Evolutionary conservation across 2,113 vertebrate genomes (phyloP), one percentile per base, ranked within the genome.

Genomic region (Pseudorasbora parva): DNA sequence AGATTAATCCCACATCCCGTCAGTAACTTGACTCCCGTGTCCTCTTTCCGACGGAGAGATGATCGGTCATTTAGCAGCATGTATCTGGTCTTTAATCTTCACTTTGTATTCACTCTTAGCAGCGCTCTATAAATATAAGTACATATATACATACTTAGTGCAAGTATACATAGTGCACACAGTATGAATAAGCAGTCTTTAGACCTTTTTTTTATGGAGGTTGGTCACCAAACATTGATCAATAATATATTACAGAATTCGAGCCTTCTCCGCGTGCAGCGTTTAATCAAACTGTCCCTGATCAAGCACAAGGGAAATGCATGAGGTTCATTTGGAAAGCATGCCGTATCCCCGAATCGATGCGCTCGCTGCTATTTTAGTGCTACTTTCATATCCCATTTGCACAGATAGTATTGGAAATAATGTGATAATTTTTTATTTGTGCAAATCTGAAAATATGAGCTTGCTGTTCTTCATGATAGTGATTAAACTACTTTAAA

Each of bases 1-100:
- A 95, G 94, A 94, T 89, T 71, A 86, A 88, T 66, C 49, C 84
- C 81, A 83, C 76, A 86, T 78, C 91, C 81, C 30, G 86, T 88
- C 82, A 71, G 78, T 27, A 10, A 72, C 87, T 80, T 86, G 69
- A 82, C 84, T 72, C 68, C 72, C 82, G 74, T 90, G 76, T 88
- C 86, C 84, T 87, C 84, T 57, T 81, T 75, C 86, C 85, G 82
- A 85, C 87, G 89, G 85, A 83, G 69, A 87, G 69, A 25, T 73
- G 82, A 85, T 76, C 74, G 72, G 33, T 89, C 90, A 88, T 87
- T 78, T 54, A 87, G 85, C 87, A 86, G 91, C 91, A 92, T 93
- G 91, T 86, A 88, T 89, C 88, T 84, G 88, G 51, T 54, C 14
- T 49, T 49, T 49, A 49, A 49, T 82, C 80, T 87, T 85, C 86